A percentile compares a stretch with the other conserved stretches of the same genome.
phyloP scores from a whole-genome alignment of 2,113 vertebrate genomes.

The Takifugu bimaculatus region DNA sequence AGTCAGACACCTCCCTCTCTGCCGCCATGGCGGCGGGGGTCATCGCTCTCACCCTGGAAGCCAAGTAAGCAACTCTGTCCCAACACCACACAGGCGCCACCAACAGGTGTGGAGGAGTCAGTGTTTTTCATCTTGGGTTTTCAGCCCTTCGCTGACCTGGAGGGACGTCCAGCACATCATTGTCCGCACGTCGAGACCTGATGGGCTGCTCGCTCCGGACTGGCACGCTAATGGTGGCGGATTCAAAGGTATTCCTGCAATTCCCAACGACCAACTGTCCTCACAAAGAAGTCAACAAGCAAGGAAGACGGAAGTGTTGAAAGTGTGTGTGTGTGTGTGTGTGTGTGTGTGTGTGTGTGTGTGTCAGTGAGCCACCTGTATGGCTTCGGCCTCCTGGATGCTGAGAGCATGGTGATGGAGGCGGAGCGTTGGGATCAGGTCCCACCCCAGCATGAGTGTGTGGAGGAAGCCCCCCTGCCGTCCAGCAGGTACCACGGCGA shows the following conservation, averaged over 20 bases:
- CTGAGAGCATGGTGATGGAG: constrained; percentile 92
- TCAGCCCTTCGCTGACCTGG: constrained; percentile 92
- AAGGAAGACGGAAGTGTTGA: background rate
- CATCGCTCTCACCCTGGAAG: constrained; percentile 91
- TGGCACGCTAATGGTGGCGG: constrained; percentile 94
- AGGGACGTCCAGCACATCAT: constrained; percentile 97
- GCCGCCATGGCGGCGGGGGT: constrained; percentile 92
- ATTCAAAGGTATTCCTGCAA: constrained; percentile 80
- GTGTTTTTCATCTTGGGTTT: constrained; percentile 28
- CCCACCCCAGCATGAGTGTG: constrained; percentile 87
- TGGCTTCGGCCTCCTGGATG: constrained; percentile 96
- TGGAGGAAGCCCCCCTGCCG: constrained; percentile 79
- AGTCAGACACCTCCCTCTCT: constrained; percentile 86
- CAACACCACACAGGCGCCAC: constrained; percentile 11
- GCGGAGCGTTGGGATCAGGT: constrained; percentile 89
- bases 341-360: constrained; percentile 17
- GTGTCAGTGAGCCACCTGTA: constrained; percentile 92
- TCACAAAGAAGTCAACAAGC: background rate
- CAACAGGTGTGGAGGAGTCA: constrained; percentile 3
- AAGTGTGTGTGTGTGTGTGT: constrained; percentile 18
- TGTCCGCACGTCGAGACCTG: constrained; percentile 86
- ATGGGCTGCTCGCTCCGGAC: constrained; percentile 86
- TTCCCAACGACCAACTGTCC: background rate
- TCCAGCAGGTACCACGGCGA: constrained; percentile 81
- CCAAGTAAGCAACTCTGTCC: constrained; percentile 82